Conservation (phyloP, 1,140 invertebrate species). For the Drosophila repletoides region DNA sequence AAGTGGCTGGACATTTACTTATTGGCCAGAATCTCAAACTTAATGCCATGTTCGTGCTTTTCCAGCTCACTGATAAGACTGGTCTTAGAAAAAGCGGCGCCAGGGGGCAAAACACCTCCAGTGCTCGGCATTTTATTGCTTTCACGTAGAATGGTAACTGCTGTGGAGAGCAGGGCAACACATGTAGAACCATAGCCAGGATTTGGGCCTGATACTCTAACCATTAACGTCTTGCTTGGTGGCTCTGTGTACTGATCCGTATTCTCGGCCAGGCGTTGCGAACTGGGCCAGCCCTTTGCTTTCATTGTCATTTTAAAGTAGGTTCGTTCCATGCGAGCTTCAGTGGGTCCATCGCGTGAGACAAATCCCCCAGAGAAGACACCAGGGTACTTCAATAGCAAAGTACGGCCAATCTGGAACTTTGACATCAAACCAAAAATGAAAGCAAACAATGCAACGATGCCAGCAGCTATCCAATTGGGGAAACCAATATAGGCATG, state of each 20-base stretch:
- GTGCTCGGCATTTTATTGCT: slow-evolving; percentile 88
- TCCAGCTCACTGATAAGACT: slow-evolving; percentile 75
- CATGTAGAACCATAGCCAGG: slow-evolving; percentile 93
- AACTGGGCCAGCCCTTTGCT: slow-evolving; percentile 90
- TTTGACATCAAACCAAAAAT: slow-evolving; percentile 87
- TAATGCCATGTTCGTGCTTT: slow-evolving; percentile 80
- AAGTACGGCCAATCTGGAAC: slow-evolving; percentile 85
- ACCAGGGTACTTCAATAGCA: slow-evolving; percentile 88
- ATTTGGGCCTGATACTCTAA: slow-evolving; percentile 86
- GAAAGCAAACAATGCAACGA: slow-evolving; percentile 84
- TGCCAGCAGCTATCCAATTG: slow-evolving; percentile 71
- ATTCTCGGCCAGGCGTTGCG: slow-evolving; percentile 85
- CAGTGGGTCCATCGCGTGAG: slow-evolving; percentile 86
- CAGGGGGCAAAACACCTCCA: slow-evolving; percentile 83
- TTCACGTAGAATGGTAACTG: slow-evolving; percentile 90
- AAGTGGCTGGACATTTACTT: slow-evolving; percentile 43
- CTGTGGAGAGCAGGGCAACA: slow-evolving; percentile 87
- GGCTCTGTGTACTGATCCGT: slow-evolving; percentile 85
- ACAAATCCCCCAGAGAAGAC: slow-evolving; percentile 89
- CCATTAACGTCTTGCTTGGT: slow-evolving; percentile 88
- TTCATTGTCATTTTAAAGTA: slow-evolving; percentile 88
- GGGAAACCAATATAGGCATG: slow-evolving; percentile 85
- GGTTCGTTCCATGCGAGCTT: slow-evolving; percentile 85
- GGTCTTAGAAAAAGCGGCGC: slow-evolving; percentile 73
- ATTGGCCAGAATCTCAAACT: slow-evolving; percentile 77